Percentiles rank a stretch among this genome's conserved stretches.
These are phyloP conservation scores for Mola mola DNA, from an alignment of 2,113 vertebrate species.

Conservation along the genomic window DNA sequence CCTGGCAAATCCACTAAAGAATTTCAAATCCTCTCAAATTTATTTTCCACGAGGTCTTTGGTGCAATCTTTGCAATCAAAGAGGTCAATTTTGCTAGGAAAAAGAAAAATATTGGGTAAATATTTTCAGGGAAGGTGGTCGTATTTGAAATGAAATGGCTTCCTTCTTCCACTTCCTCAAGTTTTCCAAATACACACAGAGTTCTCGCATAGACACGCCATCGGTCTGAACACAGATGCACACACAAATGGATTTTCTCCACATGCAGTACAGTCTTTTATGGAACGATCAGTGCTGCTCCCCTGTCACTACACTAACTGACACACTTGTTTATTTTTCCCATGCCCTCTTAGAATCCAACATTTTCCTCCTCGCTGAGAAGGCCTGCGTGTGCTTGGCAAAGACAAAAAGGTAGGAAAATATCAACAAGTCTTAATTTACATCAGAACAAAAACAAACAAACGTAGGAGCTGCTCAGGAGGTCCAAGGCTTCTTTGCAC, in stretches of 20 bases:
- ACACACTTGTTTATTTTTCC: constrained; percentile 72
- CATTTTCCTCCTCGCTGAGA: constrained; percentile 51
- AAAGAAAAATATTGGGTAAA: constrained; percentile 79
- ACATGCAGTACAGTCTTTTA: constrained; percentile 31
- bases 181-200: constrained; percentile 31
- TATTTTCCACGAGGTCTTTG: constrained; percentile 80
- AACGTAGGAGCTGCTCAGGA: constrained; percentile 74
- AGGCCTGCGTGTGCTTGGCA: constrained; percentile 60
- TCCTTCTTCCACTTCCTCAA: constrained; percentile 42
- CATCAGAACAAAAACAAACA: constrained; percentile 80
- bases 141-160: constrained; percentile 69
- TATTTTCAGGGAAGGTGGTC: constrained; percentile 79
- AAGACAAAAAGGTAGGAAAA: constrained; percentile 66
- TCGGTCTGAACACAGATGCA: constrained; percentile 22
- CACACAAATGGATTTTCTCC: constrained; percentile 41
- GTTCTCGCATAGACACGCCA: constrained; percentile 14
- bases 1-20: constrained; percentile 64
- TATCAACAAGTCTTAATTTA: constrained; percentile 79
- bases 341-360: constrained; percentile 67
- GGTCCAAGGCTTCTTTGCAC: constrained; percentile 56
- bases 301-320: constrained; percentile 34
- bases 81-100: constrained; percentile 71
- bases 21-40: constrained; percentile 76
- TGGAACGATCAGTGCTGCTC: constrained; percentile 30
- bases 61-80: constrained; percentile 78